Percentiles rank a stretch among this genome's conserved stretches.
phyloP scores from a whole-genome alignment of 2,888 invertebrate genomes.

The Glyphotaelius pellucidus region DNA sequence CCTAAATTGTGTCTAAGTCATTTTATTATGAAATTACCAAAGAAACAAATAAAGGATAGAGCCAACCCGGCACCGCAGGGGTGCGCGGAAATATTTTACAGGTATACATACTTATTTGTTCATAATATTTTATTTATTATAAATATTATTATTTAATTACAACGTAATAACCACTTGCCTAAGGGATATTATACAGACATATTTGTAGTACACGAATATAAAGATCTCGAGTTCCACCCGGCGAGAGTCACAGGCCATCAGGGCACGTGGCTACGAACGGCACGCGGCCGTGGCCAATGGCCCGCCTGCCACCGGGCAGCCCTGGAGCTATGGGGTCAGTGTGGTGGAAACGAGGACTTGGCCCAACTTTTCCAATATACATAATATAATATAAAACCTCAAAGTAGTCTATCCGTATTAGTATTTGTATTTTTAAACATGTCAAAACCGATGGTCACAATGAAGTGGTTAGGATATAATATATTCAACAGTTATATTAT shows the following conservation, averaged over 20 bases:
- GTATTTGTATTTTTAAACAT: background rate
- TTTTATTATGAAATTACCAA: constrained; percentile 44
- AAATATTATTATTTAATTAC: constrained; percentile 58
- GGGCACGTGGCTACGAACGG: background rate
- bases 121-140: constrained; percentile 57
- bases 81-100: constrained; percentile 12
- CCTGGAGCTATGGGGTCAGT: background rate
- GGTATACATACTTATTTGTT: constrained; percentile 49
- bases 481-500: constrained; percentile 30
- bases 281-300: background rate
- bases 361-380: constrained; percentile 4
- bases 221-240: background rate
- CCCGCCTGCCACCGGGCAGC: background rate
- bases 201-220: constrained; percentile 21
- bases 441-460: background rate
- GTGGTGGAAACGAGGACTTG: background rate
- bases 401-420: background rate
- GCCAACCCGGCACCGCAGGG: background rate
- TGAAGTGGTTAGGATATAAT: background rate
- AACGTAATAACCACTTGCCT: constrained; percentile 43
- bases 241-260: background rate
- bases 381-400: constrained; percentile 5
- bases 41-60: constrained; percentile 28
- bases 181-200: constrained; percentile 31
- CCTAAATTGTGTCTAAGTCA: constrained; percentile 40